phyloP scores from a whole-genome alignment of 2,888 invertebrate species.

The Temnothorax rugatulus region DNA sequence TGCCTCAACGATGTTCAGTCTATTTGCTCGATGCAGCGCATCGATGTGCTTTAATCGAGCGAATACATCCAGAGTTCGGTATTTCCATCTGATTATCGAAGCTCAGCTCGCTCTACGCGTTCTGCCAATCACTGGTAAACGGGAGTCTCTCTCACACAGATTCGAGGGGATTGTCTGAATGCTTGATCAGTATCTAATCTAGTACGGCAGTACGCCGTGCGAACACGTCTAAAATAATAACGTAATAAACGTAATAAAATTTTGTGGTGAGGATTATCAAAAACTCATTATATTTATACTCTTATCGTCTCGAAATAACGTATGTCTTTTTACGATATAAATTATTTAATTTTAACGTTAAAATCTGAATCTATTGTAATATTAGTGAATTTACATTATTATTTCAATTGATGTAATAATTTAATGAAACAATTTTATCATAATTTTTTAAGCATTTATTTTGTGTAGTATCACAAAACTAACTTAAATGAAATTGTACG shows the following conservation, averaged over 20 bases:
- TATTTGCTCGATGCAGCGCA: slow-evolving; percentile 6
- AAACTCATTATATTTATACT: neutral
- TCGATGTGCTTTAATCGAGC: slow-evolving; percentile 37
- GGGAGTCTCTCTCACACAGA: neutral
- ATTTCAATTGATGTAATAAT: neutral
- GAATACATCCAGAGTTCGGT: slow-evolving; percentile 16
- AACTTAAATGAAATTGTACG: too few species aligned
- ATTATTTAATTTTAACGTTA: neutral
- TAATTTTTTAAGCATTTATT: neutral
- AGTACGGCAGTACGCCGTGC: neutral
- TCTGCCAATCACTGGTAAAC: slow-evolving; percentile 30
- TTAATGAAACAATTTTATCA: neutral
- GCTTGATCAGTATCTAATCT: slow-evolving; percentile 15
- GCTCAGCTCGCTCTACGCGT: neutral
- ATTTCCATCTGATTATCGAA: slow-evolving; percentile 38
- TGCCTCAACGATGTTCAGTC: neutral
- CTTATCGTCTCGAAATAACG: neutral
- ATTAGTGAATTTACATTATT: neutral
- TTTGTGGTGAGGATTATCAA: neutral
- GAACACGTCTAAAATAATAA: neutral
- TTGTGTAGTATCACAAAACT: too few species aligned
- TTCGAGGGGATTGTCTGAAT: slow-evolving; percentile 13
- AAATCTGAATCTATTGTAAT: neutral
- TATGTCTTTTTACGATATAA: neutral
- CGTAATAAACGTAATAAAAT: too few species aligned